Conservation (phyloP, 2,888 invertebrate species). For the Drosophila borborema region DNA sequence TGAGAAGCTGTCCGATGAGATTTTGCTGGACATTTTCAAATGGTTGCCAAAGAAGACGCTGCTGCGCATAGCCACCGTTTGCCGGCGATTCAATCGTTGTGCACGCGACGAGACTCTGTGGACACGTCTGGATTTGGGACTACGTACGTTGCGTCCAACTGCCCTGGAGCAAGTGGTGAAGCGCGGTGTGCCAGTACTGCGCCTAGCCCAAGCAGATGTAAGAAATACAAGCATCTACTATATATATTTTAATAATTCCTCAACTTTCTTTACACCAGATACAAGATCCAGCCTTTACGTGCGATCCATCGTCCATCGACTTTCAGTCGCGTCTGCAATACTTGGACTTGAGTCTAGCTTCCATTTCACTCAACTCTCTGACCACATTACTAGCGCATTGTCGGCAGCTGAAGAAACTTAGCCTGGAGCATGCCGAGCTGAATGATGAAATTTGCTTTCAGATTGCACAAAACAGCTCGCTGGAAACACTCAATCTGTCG, state of each 20-base stretch:
- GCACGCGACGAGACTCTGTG: slow-evolving; percentile 94
- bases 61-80: slow-evolving; percentile 90
- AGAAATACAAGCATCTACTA: slow-evolving; percentile 40
- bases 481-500: slow-evolving; percentile 93
- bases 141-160: slow-evolving; percentile 88
- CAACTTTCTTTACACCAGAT: slow-evolving; percentile 32
- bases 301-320: slow-evolving; percentile 44
- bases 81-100: slow-evolving; percentile 92
- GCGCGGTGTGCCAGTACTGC: slow-evolving; percentile 91
- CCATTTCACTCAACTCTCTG: slow-evolving; percentile 87
- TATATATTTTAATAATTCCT: not conserved
- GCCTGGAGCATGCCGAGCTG: slow-evolving; percentile 91
- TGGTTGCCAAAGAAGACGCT: slow-evolving; percentile 92
- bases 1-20: slow-evolving; percentile 91
- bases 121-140: slow-evolving; percentile 93
- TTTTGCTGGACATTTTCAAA: slow-evolving; percentile 92
- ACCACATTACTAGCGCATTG: slow-evolving; percentile 88
- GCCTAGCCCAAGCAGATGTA: slow-evolving; percentile 93
- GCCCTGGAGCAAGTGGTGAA: slow-evolving; percentile 91
- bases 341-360: slow-evolving; percentile 93
- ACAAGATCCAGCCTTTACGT: slow-evolving; percentile 64
- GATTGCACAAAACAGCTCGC: slow-evolving; percentile 88
- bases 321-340: slow-evolving; percentile 90
- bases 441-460: slow-evolving; percentile 88
- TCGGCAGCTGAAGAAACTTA: slow-evolving; percentile 91